Conservation (phyloP, 2,113 vertebrate species). For the Tychaedon coryphoeus region DNA sequence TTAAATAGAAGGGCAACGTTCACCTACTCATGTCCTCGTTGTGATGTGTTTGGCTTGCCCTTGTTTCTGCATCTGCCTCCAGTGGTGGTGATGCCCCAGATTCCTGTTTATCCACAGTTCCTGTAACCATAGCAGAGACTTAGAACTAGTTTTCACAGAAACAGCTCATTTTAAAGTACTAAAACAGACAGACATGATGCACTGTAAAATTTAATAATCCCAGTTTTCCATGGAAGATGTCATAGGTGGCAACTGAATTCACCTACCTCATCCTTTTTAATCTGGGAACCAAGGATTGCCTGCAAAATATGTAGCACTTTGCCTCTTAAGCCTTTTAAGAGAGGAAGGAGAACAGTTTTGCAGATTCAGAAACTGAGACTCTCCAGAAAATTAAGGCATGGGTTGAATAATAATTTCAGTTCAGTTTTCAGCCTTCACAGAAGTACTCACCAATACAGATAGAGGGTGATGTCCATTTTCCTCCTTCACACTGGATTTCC, state of each 20-base stretch:
- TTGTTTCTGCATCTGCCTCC: neutral
- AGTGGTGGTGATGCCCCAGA: neutral
- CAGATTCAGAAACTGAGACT: neutral
- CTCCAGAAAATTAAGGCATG: neutral
- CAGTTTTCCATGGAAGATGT: neutral
- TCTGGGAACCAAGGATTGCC: fast-evolving
- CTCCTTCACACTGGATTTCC: slow-evolving; percentile 71
- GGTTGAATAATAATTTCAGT: neutral
- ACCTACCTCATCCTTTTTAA: neutral
- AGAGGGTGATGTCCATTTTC: slow-evolving; percentile 74
- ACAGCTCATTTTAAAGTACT: neutral
- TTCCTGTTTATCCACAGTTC: neutral
- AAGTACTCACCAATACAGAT: slow-evolving; percentile 64
- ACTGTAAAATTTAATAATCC: neutral
- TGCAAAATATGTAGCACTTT: neutral
- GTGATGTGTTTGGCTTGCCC: neutral
- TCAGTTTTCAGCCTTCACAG: neutral
- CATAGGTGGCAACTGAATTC: neutral
- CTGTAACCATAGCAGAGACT: slow-evolving; percentile 26
- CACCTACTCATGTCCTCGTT: slow-evolving; percentile 2
- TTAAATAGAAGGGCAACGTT: neutral
- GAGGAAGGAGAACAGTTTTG: neutral
- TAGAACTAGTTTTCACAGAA: neutral
- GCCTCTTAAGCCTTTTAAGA: neutral
- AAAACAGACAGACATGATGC: neutral